These are phyloP conservation scores for Dallia pectoralis DNA, from an alignment of 2,797 vertebrate genomes.

Conservation along the genomic window DNA sequence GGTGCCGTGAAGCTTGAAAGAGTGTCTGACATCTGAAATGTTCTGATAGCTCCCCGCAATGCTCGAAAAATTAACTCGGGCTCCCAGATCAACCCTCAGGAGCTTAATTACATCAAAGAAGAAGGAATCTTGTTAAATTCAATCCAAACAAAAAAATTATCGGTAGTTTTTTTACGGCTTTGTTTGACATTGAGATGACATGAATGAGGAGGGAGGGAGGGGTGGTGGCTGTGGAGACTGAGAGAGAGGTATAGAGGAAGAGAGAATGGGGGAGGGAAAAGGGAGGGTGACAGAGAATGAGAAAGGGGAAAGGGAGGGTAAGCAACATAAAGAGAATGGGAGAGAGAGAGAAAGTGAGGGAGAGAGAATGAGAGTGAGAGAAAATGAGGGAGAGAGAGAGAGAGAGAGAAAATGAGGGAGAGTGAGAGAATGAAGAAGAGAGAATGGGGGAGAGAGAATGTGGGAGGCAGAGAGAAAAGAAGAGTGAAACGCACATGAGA, in stretches of 20 bases:
- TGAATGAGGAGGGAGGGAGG: conserved; percentile 47
- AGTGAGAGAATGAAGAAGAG: conserved; percentile 15
- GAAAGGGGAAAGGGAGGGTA: conserved; percentile 32
- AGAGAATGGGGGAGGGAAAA: conserved; percentile 15
- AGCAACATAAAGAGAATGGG: conserved; percentile 14
- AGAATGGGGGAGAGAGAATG: conserved; percentile 19
- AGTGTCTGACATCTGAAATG: conserved; percentile 70
- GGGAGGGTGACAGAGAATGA: too few relatives aligned
- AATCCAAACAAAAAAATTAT: conserved; percentile 83
- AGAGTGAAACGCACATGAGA: conserved; percentile 36
- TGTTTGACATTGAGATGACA: conserved; percentile 83
- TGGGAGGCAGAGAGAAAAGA: conserved; percentile 2
- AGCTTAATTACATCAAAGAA: conserved; percentile 92
- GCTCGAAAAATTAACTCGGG: conserved; percentile 80
- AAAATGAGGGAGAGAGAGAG: conserved; percentile 18
- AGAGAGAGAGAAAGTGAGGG: conserved; percentile 18
- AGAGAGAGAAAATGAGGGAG: conserved; percentile 38
- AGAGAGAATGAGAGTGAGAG: conserved; percentile 15
- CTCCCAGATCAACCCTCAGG: conserved; percentile 79
- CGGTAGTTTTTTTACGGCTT: conserved; percentile 82
- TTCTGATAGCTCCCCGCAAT: conserved; percentile 73
- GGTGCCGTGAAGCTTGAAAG: conserved; percentile 76
- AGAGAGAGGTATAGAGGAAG: neutral
- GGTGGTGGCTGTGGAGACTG: conserved; percentile 13
- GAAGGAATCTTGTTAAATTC: conserved; percentile 85